Percentiles rank a stretch among this genome's conserved stretches.
phyloP scores from a whole-genome alignment of 2,113 vertebrate species.

The Pogonocichla stellata region DNA sequence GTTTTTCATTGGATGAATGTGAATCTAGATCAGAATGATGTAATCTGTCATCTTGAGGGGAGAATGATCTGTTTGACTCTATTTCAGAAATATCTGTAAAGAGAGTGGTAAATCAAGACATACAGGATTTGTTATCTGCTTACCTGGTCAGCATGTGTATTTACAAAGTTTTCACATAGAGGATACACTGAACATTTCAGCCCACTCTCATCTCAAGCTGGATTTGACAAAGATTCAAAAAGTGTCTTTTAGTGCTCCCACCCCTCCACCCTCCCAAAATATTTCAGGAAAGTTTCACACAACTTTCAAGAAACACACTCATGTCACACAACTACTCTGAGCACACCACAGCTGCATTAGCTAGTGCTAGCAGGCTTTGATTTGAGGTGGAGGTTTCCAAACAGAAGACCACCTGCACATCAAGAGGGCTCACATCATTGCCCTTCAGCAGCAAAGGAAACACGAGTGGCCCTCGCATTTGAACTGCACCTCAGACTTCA shows the following conservation, averaged over 20 bases:
- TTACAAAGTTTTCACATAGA: not conserved
- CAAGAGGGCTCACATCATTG: not conserved
- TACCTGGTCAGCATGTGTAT: not conserved
- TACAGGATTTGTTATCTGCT: not conserved
- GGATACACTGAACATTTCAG: not conserved
- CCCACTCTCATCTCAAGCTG: not conserved
- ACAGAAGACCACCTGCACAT: not conserved
- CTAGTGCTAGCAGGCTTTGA: not conserved
- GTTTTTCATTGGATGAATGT: slow-evolving; percentile 92
- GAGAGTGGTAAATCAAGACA: not conserved
- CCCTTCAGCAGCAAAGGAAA: not conserved
- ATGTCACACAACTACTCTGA: not conserved
- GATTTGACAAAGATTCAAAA: not conserved
- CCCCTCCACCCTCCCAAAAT: accelerated
- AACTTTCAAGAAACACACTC: not conserved
- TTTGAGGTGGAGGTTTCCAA: not conserved
- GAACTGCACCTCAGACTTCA: not conserved
- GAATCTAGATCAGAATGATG: slow-evolving; percentile 90
- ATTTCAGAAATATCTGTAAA: slow-evolving; percentile 94
- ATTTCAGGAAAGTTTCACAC: not conserved
- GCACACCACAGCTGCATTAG: not conserved
- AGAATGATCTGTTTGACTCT: slow-evolving; percentile 93
- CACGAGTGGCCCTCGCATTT: not conserved
- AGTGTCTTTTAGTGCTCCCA: not conserved
- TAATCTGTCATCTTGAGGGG: slow-evolving; percentile 87